Percentiles rank a stretch among this genome's conserved stretches.
Conservation (phyloP, 2,797 vertebrate species). For the Chlorospingus flavigularis region DNA sequence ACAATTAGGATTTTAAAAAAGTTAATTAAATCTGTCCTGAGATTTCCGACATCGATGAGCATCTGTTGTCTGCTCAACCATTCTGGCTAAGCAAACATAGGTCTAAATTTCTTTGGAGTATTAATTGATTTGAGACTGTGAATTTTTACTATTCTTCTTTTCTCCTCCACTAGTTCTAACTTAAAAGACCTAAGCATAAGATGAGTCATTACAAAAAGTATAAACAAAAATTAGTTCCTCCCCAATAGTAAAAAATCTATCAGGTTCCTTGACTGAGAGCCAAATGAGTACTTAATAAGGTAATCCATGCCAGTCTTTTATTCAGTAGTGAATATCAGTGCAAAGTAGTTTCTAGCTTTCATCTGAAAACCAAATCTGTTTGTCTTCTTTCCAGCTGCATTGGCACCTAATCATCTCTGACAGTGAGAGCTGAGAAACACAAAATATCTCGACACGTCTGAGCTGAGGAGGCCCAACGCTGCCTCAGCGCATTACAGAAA, state of each 20-base stretch:
- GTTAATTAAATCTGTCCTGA: conserved; percentile 40
- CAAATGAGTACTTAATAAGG: background rate
- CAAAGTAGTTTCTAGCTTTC: background rate
- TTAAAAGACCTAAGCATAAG: background rate
- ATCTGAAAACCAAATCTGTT: background rate
- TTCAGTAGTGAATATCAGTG: background rate
- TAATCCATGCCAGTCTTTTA: background rate
- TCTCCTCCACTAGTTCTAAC: background rate
- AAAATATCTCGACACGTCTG: background rate
- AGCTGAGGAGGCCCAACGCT: background rate
- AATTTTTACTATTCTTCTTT: background rate
- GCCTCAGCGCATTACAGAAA: background rate
- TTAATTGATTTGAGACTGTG: background rate
- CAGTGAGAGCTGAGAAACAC: background rate
- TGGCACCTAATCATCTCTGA: background rate
- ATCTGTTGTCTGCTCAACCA: background rate
- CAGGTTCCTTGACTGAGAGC: background rate
- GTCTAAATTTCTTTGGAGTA: background rate
- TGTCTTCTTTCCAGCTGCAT: background rate
- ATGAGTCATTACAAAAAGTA: background rate
- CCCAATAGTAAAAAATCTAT: background rate
- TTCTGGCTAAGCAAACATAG: background rate
- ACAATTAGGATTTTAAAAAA: background rate
- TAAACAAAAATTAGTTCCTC: background rate
- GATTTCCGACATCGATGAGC: background rate